Conservation (phyloP, 2,797 vertebrate genomes). For the Rhincodon typus region DNA sequence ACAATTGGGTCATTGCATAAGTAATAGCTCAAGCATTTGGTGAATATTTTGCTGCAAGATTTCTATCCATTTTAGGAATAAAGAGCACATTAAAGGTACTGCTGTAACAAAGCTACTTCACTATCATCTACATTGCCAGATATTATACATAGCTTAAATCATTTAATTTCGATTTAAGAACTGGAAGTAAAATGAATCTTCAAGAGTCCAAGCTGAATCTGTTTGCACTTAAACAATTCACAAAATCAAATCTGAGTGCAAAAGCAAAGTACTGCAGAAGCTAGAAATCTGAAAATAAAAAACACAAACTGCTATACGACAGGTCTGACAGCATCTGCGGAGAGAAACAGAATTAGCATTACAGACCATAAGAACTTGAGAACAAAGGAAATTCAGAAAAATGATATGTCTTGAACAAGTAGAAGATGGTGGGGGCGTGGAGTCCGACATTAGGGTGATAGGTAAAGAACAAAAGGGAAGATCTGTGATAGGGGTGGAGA, state of each 20-base stretch:
- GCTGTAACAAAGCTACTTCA: neutral
- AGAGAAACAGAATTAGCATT: too few species aligned
- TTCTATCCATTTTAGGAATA: neutral
- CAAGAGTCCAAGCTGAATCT: neutral
- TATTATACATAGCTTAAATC: neutral
- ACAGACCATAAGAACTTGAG: too few species aligned
- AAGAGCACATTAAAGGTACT: neutral
- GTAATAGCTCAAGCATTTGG: constrained; percentile 16
- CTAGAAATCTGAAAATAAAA: too few species aligned
- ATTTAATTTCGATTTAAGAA: neutral
- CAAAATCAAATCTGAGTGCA: neutral
- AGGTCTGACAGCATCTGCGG: too few species aligned
- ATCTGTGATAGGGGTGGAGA: too few species aligned
- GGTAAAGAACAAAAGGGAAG: too few species aligned
- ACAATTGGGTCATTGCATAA: constrained; percentile 10
- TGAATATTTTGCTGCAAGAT: neutral
- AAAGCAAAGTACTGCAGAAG: neutral
- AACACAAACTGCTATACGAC: too few species aligned
- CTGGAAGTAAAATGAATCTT: neutral
- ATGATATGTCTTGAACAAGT: too few species aligned
- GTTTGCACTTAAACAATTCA: neutral
- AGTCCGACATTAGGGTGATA: too few species aligned
- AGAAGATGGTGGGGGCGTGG: too few species aligned
- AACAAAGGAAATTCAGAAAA: too few species aligned
- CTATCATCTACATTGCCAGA: too few species aligned